Evolutionary conservation across 2,797 vertebrate species (phyloP), one percentile per base, ranked within the genome.

Genomic region (Falco rusticolus): DNA sequence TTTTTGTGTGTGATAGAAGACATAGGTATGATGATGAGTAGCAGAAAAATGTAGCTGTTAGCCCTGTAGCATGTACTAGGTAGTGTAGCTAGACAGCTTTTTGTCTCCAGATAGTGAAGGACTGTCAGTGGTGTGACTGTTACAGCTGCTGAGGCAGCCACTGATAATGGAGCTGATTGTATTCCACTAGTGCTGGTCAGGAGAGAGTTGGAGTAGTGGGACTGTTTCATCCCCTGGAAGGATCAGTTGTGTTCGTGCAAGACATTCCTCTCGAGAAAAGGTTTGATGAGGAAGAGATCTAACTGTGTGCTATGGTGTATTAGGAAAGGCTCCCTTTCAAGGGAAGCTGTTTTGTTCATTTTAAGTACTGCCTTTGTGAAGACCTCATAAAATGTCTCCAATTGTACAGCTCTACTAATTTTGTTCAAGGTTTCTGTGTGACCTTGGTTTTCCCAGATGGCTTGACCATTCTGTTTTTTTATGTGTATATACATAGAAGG

Each of bases 371-470:
- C 81, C 87, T 95, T 91, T 87, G 74, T 94, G 77, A 84, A 68
- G 61, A 34, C 56, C 93, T 95, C 95, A 37, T 94, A 83, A 95
- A 95, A 94, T 14, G 39, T 78, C 86, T 94, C 87, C 33, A 4
- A 9, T 71, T 95, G 90, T 93, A 39, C 76, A 68, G 78, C 87
- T 93, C 82, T 64, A 20, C 80, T 79, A 47, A 68, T 93, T 96
- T 78, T 81, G 75, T 56, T 91, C 94, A 92, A 83, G 95, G 94
- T 97, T 97, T 50, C 89, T 90, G n/a, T 22, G 16, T 97, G 96
- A 97, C 97, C 97, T 97, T 97, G 94, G 65, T 96, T 97, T 97
- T 97, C 97, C 97, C 97, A 94, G 90, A 56, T 97, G 97, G 90
- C 92, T 90, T 95, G 94, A 87, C 94, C 92, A 80, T 88, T 97